These are phyloP conservation scores for Eucera pruinosa DNA, from an alignment of 2,888 invertebrate species.

Conservation along the genomic window DNA sequence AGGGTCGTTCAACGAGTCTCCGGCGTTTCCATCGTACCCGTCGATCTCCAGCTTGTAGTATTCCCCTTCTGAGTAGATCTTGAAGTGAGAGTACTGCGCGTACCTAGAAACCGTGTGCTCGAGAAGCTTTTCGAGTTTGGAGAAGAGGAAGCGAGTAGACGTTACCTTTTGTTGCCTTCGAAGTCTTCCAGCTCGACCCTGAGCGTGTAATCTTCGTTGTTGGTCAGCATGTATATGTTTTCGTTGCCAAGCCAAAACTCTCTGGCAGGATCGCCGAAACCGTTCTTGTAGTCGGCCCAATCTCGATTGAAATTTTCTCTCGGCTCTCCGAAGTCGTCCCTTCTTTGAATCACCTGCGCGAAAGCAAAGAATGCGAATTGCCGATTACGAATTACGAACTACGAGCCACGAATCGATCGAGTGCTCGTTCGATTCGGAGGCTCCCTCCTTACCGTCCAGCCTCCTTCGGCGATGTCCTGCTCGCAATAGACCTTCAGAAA, in stretches of 20 bases:
- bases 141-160: neutral
- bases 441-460: constrained; percentile 98
- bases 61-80: constrained; percentile 95
- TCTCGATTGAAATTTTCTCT: constrained; percentile 96
- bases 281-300: constrained; percentile 97
- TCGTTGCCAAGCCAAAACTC: constrained; percentile 98
- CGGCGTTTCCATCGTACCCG: constrained; percentile 95
- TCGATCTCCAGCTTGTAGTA: constrained; percentile 96
- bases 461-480: constrained; percentile 94
- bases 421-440: no score
- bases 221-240: constrained; percentile 96
- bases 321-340: constrained; percentile 94
- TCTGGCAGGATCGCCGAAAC: constrained; percentile 95
- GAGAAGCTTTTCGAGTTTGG: neutral
- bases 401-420: no score
- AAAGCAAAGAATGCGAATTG: neutral
- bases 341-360: constrained; percentile 92
- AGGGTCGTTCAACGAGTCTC: constrained; percentile 95
- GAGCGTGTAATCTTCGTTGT: constrained; percentile 95
- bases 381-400: no score
- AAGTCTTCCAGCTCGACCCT: constrained; percentile 96
- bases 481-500: constrained; percentile 96
- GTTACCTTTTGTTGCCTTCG: constrained; percentile 94
- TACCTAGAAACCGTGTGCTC: constrained; percentile 86
- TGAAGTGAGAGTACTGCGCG: constrained; percentile 96